phyloP scores from a whole-genome alignment of 2,113 vertebrate genomes.

The Caretta caretta region DNA sequence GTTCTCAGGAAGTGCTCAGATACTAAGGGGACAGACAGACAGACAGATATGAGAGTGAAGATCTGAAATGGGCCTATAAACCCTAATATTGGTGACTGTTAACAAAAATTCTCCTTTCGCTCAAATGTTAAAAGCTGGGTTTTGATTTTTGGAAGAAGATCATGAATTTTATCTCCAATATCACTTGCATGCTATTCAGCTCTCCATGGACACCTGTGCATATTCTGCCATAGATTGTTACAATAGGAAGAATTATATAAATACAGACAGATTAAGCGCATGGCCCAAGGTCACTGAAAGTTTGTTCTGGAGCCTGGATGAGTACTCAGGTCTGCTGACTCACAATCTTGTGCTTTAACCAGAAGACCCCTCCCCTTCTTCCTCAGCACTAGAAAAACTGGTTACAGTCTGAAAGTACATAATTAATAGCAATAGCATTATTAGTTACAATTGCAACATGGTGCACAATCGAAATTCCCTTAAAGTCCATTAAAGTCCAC shows the following conservation, averaged over 20 bases:
- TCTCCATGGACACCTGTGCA: neutral
- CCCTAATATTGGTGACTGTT: constrained; percentile 22
- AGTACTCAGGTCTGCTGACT: neutral
- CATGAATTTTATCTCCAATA: neutral
- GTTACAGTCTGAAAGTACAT: constrained; percentile 9
- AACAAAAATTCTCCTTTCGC: neutral
- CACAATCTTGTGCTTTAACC: neutral
- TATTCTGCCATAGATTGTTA: neutral
- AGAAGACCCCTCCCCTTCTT: neutral
- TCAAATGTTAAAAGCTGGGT: neutral
- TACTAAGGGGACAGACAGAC: constrained; percentile 57
- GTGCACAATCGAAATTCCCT: neutral
- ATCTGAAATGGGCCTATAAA: constrained; percentile 35
- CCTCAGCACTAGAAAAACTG: neutral
- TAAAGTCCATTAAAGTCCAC: neutral
- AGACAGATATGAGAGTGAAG: constrained; percentile 34
- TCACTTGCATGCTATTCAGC: neutral
- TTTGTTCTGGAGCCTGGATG: neutral
- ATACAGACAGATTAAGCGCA: neutral
- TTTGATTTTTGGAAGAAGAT: neutral
- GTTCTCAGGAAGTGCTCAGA: neutral
- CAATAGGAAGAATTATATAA: neutral
- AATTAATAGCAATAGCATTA: constrained; percentile 61
- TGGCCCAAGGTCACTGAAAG: neutral
- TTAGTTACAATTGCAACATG: constrained; percentile 25